phyloP scores from a whole-genome alignment of 2,888 invertebrate genomes.

The Epistrophe eligans region DNA sequence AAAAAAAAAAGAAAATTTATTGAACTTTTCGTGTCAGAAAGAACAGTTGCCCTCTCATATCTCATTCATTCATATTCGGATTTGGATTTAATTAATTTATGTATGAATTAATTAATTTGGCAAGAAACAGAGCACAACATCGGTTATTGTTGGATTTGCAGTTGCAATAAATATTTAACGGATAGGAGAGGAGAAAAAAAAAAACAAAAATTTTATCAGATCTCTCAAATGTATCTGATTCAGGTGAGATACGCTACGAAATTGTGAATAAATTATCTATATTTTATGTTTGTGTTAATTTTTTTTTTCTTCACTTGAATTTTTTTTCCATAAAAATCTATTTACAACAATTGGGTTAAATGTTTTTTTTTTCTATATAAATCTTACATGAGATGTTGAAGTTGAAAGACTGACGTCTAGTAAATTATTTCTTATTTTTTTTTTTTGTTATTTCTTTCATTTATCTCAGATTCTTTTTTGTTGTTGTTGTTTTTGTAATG shows the following conservation, averaged over 20 bases:
- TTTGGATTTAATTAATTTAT: conserved; percentile 60
- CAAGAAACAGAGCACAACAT: conserved; percentile 72
- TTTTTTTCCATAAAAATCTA: conserved; percentile 54
- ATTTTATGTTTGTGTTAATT: conserved; percentile 3
- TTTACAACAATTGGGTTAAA: conserved; percentile 65
- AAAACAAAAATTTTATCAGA: conserved; percentile 10
- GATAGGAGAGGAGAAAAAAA: not conserved
- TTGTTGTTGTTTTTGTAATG: conserved; percentile 22
- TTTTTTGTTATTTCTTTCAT: not conserved
- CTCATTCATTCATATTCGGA: conserved; percentile 1
- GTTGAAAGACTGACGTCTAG: conserved; percentile 27
- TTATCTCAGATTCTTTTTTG: conserved; percentile 22
- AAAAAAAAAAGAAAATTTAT: conserved; percentile 4
- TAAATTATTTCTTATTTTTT: conserved; percentile 8
- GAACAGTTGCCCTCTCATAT: conserved; percentile 33
- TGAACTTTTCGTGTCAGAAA: conserved; percentile 17
- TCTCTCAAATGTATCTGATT: conserved; percentile 72
- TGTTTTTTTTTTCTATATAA: not conserved
- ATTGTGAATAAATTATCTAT: conserved; percentile 68
- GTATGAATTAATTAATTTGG: conserved; percentile 65
- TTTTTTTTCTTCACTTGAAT: not conserved
- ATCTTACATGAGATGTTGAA: conserved; percentile 27
- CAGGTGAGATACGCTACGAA: conserved; percentile 65
- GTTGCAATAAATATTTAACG: conserved; percentile 25
- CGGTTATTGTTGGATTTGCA: conserved; percentile 50